Conservation (phyloP, 2,113 vertebrate genomes). For the Esox niger region DNA sequence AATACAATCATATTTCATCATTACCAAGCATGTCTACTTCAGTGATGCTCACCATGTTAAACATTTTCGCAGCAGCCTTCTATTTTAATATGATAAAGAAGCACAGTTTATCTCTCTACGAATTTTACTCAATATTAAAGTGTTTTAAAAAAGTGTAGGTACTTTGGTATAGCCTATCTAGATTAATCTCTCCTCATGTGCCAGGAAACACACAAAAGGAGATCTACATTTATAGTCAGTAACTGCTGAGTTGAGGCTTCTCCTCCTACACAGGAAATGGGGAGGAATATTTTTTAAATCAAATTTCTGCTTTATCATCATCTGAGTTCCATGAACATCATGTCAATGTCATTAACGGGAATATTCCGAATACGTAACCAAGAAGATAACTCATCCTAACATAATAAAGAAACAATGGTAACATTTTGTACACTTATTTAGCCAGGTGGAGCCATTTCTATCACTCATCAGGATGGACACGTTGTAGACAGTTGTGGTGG, state of each 20-base stretch:
- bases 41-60: neutral
- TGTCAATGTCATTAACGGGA: neutral
- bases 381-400: too few species aligned
- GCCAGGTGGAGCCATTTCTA: too few species aligned
- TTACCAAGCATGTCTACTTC: neutral
- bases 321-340: neutral
- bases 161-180: slow-evolving; percentile 8
- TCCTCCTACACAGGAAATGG: neutral
- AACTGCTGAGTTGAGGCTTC: neutral
- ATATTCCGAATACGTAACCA: too few species aligned
- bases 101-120: too few species aligned
- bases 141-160: neutral
- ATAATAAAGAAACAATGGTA: too few species aligned
- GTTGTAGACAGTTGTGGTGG: too few species aligned
- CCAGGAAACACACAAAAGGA: slow-evolving; percentile 30
- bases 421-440: too few species aligned
- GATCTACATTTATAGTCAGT: slow-evolving; percentile 34
- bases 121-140: too few species aligned
- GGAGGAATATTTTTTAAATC: too few species aligned
- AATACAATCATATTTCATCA: neutral
- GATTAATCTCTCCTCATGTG: slow-evolving; percentile 17
- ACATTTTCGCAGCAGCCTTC: neutral
- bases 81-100: too few species aligned
- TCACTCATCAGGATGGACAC: too few species aligned
- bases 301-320: too few species aligned